These are phyloP conservation scores for Myotis findleyi DNA, from an alignment of 2,797 vertebrate genomes.

Conservation along the genomic window DNA sequence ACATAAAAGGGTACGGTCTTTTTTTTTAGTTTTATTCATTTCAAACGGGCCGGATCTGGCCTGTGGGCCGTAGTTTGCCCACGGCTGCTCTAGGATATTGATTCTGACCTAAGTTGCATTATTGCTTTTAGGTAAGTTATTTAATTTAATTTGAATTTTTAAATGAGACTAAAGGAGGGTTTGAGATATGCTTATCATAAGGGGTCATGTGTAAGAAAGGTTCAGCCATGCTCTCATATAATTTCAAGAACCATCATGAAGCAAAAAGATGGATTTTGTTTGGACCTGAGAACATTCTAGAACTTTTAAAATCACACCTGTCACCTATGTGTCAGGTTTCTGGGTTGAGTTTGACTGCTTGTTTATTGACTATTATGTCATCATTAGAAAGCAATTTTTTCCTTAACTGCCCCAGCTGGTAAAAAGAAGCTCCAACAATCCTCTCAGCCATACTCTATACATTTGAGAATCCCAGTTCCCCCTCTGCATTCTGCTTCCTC, in stretches of 20 bases:
- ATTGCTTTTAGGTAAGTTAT: background rate
- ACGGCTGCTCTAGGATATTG: background rate
- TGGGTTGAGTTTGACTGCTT: background rate
- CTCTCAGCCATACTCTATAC: background rate
- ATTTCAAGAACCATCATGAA: background rate
- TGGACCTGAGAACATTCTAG: background rate
- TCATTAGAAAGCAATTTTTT: background rate
- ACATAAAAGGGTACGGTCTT: no score
- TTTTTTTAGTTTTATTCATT: no score
- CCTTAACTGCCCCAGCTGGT: background rate
- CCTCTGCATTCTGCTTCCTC: background rate
- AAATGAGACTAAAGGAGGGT: background rate
- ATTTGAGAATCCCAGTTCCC: background rate
- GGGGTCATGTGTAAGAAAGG: background rate
- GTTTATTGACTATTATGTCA: background rate
- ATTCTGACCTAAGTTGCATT: background rate
- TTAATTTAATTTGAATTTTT: constrained; percentile 38
- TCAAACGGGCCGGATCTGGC: no score
- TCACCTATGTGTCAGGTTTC: background rate
- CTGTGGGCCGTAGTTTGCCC: no score
- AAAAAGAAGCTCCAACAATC: background rate
- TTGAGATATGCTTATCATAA: background rate
- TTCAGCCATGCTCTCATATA: background rate
- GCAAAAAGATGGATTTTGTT: background rate
- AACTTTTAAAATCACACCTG: background rate